Base-by-base conservation (phyloP, 2,797 vertebrate genomes). In the Sylvilagus floridanus region DNA sequence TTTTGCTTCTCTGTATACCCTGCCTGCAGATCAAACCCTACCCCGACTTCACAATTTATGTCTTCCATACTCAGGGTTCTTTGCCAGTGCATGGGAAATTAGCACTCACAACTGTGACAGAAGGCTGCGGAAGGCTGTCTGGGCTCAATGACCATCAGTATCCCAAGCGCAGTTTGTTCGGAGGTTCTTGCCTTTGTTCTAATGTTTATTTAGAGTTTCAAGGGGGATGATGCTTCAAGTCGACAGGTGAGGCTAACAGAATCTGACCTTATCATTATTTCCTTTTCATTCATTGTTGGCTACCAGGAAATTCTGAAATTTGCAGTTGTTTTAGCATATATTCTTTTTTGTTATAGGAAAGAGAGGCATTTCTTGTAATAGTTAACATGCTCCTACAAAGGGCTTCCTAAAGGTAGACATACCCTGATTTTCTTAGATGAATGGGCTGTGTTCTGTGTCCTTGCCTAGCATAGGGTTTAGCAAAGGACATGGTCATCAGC, bases 341-440 rank as follows among this genome's bases (percentile, higher is more conserved):
- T 89, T 82, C 17, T 84, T 81, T 78, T 87, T 14, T 85, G 3
- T 84, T 71, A n/a, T 28, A 26, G 12, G 57, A 0, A 50, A 22
- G 50, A 7, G n/a, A 88, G 52, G 9, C 8, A 54, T 87, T 83
- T 60, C n/a, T 79, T 4, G 12, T 78, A 50, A 69, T 62, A 72
- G 76, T 86, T 96, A 71, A 75, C 35, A 72, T 90, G 47, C 69
- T 42, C n/a, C 91, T 81, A 93, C 1, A 37, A 71, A 92, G 52
- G 86, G 19, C 71, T 86, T 62, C 54, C 30, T 6, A 71, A 84
- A 79, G 30, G n/a, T 78, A 72, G 60, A 62, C 13, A 66, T 10
- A 30, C 4, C 60, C 11, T 71, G 5, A 57, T 85, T 92, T 79
- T 71, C 42, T 8, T 72, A 37, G 30, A 73, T 75, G 47, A 65